Conservation (phyloP, 2,888 invertebrate species). For the Conus canariensis region DNA sequence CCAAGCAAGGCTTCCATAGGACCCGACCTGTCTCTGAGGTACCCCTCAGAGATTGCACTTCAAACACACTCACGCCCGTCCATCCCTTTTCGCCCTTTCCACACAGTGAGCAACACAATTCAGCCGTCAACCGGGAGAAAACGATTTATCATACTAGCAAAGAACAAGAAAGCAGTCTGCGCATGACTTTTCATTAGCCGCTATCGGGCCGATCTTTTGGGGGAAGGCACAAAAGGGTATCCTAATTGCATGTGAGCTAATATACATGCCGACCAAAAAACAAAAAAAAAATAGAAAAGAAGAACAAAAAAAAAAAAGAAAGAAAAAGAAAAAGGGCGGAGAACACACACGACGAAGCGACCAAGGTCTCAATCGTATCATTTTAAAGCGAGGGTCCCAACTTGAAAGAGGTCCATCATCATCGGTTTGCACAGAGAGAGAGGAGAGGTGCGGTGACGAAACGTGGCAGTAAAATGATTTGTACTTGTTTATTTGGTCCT, state of each 20-base stretch:
- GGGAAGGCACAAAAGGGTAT: background rate
- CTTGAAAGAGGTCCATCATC: background rate
- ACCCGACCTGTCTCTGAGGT: background rate
- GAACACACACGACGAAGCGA: background rate
- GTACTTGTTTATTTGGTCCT: no score
- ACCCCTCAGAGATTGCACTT: background rate
- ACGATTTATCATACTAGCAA: slow-evolving; percentile 20
- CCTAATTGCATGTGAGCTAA: slow-evolving; percentile 10
- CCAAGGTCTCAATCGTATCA: background rate
- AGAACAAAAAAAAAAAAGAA: background rate
- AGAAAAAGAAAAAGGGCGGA: background rate
- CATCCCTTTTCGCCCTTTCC: background rate
- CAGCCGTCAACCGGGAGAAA: background rate
- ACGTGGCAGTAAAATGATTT: background rate
- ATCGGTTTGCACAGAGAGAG: background rate
- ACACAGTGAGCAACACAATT: background rate
- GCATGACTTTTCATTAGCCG: slow-evolving; percentile 25
- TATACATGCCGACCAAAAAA: background rate
- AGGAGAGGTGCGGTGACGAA: background rate
- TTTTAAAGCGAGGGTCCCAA: background rate
- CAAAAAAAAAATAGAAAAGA: background rate
- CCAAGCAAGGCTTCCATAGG: background rate
- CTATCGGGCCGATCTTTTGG: background rate
- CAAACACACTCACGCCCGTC: background rate
- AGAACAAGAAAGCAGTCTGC: background rate